These are phyloP conservation scores for Amblyopsis rosae DNA, from an alignment of 2,113 vertebrate genomes.

Conservation along the genomic window DNA sequence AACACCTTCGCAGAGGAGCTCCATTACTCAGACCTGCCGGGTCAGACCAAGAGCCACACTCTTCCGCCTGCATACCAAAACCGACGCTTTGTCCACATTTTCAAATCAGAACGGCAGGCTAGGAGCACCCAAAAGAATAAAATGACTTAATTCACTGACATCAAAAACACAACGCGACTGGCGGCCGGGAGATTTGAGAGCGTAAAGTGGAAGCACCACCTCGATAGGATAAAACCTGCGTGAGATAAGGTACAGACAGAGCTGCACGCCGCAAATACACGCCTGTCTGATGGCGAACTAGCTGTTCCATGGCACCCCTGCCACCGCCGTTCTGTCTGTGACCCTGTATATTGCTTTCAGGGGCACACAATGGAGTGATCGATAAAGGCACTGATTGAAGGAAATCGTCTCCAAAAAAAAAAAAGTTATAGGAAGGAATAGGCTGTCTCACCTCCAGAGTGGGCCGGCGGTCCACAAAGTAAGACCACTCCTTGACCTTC, in stretches of 20 bases:
- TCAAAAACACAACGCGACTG: conserved; percentile 42
- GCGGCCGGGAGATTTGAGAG: conserved; percentile 32
- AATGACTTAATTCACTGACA: conserved; percentile 55
- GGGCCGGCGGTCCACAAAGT: conserved; percentile 84
- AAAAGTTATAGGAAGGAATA: neutral
- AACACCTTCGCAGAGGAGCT: conserved; percentile 51
- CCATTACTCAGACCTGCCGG: conserved; percentile 57
- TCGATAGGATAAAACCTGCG: conserved; percentile 26
- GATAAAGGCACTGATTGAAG: neutral
- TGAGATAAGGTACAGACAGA: conserved; percentile 16
- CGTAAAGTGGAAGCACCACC: conserved; percentile 27
- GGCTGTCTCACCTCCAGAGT: conserved; percentile 80
- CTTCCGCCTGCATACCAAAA: conserved; percentile 49
- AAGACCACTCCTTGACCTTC: conserved; percentile 95
- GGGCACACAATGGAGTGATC: too few species aligned
- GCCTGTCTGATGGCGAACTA: neutral
- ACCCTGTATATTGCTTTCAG: too few species aligned
- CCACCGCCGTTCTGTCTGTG: too few species aligned
- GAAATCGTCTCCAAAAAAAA: neutral
- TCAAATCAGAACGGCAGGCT: conserved; percentile 51
- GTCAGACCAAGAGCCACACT: conserved; percentile 36
- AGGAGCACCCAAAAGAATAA: conserved; percentile 50
- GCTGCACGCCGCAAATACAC: neutral
- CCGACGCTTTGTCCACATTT: conserved; percentile 25
- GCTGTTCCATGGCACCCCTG: neutral